Evolutionary conservation across 2,888 invertebrate genomes (phyloP), one percentile per base, ranked within the genome.

Genomic region (Tetragonisca angustula): DNA sequence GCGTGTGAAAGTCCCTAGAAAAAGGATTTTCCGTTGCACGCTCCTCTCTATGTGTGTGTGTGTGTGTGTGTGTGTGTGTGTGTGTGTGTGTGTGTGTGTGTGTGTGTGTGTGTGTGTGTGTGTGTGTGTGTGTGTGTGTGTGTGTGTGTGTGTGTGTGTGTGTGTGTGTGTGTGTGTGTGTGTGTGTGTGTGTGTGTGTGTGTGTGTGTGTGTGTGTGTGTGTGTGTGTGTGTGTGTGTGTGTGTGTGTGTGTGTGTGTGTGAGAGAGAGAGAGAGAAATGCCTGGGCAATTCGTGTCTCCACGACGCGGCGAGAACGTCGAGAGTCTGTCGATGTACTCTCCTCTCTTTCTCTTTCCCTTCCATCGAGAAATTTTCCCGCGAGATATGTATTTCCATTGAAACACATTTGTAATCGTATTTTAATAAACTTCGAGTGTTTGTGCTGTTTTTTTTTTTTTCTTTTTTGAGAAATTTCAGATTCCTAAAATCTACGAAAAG

Each of bases 1-100:
- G 73, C 78, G 59, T 73, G 78, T 78, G 73, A 73, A 73, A 78
- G 73, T 78, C 65, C 56, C 32, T 73, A 59, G 73, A 50, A 65
- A 73, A 56, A 36, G 73, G 73, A 73, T 67, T 78, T 78, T 65
- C 73, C 64, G 15, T 5, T 32, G 54, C 62, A 27, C 27, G 43
- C 72, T 54, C n/a, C 15, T 9, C 43, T 43, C 1, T 43, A 6
- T 43, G 43, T 9, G 9, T 9, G 9, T 9, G 36, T 36, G 36
- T 36, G 6, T 36, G 1, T 36, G 1, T 36, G 36, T 36, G 36
- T 36, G 36, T 43, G 24, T 52, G 62, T 62, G 21, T 24, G 52
- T 17, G 36, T 36, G 6, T 36, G 1, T 36, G 1, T 36, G 36
- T 36, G 36, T 36, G 36, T 43, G 24, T 52, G 62, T 62, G 21